phyloP scores from a whole-genome alignment of 1,140 invertebrate genomes.

The Coenobita brevimanus region DNA sequence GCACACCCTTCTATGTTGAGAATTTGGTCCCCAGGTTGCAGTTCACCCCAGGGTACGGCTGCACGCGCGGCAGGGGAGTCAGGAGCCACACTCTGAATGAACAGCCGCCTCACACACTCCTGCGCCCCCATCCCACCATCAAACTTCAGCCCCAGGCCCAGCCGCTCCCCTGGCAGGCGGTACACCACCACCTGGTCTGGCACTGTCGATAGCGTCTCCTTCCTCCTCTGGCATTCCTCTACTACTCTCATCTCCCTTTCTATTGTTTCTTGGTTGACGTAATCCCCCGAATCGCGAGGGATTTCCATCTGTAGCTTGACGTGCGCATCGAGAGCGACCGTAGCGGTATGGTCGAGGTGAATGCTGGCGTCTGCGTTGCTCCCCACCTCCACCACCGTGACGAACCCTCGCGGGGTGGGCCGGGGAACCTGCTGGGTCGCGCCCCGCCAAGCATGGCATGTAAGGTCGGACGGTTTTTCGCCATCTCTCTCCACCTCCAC shows the following conservation, averaged over 20 bases:
- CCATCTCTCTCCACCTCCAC: conserved; percentile 60
- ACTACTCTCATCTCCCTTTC: conserved; percentile 25
- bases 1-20: conserved; percentile 85
- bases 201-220: conserved; percentile 8
- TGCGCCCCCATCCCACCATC: conserved; percentile 83
- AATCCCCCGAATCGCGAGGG: conserved; percentile 8
- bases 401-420: conserved; percentile 52
- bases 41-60: conserved; percentile 84
- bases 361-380: conserved; percentile 42
- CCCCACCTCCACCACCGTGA: conserved; percentile 62
- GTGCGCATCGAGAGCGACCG: conserved; percentile 36
- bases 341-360: conserved; percentile 34
- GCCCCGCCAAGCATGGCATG: conserved; percentile 46
- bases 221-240: neutral
- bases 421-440: conserved; percentile 53
- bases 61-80: conserved; percentile 90
- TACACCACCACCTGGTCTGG: conserved; percentile 80
- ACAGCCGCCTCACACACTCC: conserved; percentile 82
- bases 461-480: conserved; percentile 7
- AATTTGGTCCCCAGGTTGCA: conserved; percentile 90
- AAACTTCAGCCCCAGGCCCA: conserved; percentile 93
- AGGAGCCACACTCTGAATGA: conserved; percentile 91
- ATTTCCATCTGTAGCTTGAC: conserved; percentile 30
- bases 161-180: conserved; percentile 87
- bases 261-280: conserved; percentile 57